These are phyloP conservation scores for Tuberolachnus salignus DNA, from an alignment of 2,888 invertebrate genomes.

Conservation along the genomic window DNA sequence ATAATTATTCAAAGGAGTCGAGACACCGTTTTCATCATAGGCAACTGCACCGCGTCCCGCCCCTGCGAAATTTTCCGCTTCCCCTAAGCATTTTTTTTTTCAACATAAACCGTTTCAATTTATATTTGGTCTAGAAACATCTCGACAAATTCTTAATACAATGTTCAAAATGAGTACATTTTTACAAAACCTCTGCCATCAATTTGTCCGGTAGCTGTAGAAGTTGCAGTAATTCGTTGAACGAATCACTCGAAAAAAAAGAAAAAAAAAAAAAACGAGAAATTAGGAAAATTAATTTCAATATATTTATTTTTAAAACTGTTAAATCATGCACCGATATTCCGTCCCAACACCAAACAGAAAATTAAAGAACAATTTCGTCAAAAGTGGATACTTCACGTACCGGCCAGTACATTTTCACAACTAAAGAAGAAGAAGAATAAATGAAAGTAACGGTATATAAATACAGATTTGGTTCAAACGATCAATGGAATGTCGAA, in stretches of 20 bases:
- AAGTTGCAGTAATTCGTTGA: constrained; percentile 16
- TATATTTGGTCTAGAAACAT: constrained; percentile 17
- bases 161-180: constrained; percentile 6
- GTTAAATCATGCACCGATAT: constrained; percentile 3
- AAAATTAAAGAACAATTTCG: constrained; percentile 11
- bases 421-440: constrained; percentile 22
- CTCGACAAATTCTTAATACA: background rate
- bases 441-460: constrained; percentile 7
- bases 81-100: too few relatives aligned
- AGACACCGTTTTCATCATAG: too few relatives aligned
- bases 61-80: too few relatives aligned
- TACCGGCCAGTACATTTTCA: constrained; percentile 10
- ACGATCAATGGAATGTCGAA: constrained; percentile 26
- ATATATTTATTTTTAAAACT: constrained; percentile 9
- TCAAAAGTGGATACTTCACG: constrained; percentile 20
- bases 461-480: constrained; percentile 30
- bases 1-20: too few relatives aligned
- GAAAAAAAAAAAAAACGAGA: constrained; percentile 26
- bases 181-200: constrained; percentile 8
- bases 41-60: too few relatives aligned
- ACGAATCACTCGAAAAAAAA: too few relatives aligned
- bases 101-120: too few relatives aligned
- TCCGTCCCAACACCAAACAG: background rate
- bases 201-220: constrained; percentile 12
- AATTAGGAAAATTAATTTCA: constrained; percentile 11